phyloP scores from a whole-genome alignment of 2,888 invertebrate species.

The Habrosyne pyritoides region DNA sequence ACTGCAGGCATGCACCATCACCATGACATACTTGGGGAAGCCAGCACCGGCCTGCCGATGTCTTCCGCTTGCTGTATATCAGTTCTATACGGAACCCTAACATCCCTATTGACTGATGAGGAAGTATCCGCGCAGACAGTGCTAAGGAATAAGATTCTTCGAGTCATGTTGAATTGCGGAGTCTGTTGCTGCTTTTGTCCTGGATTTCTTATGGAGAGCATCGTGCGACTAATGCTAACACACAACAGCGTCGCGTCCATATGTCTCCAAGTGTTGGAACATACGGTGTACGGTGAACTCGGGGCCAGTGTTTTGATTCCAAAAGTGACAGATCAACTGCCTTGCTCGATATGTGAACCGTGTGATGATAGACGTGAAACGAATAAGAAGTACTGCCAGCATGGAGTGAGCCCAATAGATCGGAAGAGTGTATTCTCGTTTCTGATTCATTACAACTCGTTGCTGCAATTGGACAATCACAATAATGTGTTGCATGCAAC shows the following conservation, averaged over 20 bases:
- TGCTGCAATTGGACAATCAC: conserved; percentile 81
- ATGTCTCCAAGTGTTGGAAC: conserved; percentile 82
- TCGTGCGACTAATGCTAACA: conserved; percentile 75
- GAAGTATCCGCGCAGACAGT: conserved; percentile 59
- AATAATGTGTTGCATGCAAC: conserved; percentile 80
- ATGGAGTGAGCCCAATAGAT: conserved; percentile 56
- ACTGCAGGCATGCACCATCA: conserved; percentile 83
- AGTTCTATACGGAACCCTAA: conserved; percentile 80
- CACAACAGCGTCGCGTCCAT: conserved; percentile 62
- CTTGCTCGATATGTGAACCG: conserved; percentile 73
- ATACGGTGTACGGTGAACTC: conserved; percentile 83
- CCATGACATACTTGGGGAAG: conserved; percentile 81
- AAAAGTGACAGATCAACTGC: conserved; percentile 64
- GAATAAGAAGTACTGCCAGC: conserved; percentile 54
- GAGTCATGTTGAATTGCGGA: conserved; percentile 82
- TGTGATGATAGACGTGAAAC: conserved; percentile 53
- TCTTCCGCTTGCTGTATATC: conserved; percentile 83
- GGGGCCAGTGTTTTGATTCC: conserved; percentile 73
- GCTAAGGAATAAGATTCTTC: conserved; percentile 75
- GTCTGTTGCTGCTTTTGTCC: conserved; percentile 86
- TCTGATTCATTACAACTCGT: conserved; percentile 81
- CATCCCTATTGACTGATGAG: conserved; percentile 74
- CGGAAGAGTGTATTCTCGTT: conserved; percentile 81
- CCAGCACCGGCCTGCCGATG: conserved; percentile 62
- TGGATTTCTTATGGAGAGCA: conserved; percentile 72